Evolutionary conservation across 2,113 vertebrate species (phyloP), one percentile per base, ranked within the genome.

Genomic region (Chaetura pelagica): DNA sequence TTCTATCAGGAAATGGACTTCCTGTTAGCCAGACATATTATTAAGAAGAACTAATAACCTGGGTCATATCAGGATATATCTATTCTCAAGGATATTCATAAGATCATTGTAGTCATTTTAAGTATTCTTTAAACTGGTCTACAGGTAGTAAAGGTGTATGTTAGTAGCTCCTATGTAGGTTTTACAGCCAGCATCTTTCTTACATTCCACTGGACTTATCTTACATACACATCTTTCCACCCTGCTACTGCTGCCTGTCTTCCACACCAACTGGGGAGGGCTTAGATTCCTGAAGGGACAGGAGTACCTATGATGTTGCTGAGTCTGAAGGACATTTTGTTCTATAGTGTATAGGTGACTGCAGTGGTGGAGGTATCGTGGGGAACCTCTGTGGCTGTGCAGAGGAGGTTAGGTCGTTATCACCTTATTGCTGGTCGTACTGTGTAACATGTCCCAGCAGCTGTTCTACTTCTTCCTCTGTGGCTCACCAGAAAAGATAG

Each of bases 391-490:
- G 59, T 29, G 46, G 26, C 49, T 48, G 23, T 24, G 44, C 27
- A 8, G 57, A 17, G 48, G 34, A 67, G 26, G 15, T 42, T 7
- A 71, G 49, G 38, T 51, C 6, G 1, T 61, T 52, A 11, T 3
- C 38, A 23, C 34, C 6, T 52, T 35, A 3, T 1, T 27, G 32
- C 42, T 51, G 44, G 42, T 61, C 8, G 3, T 44, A 10, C 49
- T 1, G 1, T 11, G 14, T 24, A 66, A 38, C 4, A 10, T 0
- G 2, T 51, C 15, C 19, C 63, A 44, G 72, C 26, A 58, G 42
- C 71, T 78, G 12, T 40, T 67, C 29, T 64, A 2, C 29, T 84
- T 10, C 24, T 66, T 58, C 34, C 35, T 85, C 38, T 61, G 17
- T 59, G 54, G 23, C 63, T 86, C 34, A 17, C 20, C 15, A 22